Conservation (phyloP, 2,797 vertebrate genomes). For the Nasua narica region DNA sequence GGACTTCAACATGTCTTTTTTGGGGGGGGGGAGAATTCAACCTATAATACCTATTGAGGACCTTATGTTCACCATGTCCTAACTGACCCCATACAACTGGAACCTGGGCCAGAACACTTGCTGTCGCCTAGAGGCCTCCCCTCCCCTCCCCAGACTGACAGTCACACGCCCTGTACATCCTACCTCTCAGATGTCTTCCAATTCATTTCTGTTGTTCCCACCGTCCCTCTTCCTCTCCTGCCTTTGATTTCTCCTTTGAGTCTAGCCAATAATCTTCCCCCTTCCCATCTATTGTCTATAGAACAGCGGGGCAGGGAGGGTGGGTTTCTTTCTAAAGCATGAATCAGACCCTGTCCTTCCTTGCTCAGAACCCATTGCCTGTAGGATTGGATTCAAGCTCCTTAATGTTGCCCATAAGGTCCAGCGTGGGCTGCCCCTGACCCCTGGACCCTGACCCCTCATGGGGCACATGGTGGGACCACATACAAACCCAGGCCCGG, state of each 20-base stretch:
- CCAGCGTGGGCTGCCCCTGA: neutral
- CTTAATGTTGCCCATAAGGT: neutral
- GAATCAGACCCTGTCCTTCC: neutral
- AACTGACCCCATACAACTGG: neutral
- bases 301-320: accelerated
- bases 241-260: neutral
- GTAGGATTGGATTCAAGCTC: neutral
- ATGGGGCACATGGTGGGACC: neutral
- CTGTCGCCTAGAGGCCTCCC: neutral
- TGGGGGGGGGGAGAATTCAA: neutral
- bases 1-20: neutral
- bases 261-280: neutral
- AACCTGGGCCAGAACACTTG: neutral
- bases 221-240: neutral
- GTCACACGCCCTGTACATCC: neutral
- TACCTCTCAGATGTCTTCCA: neutral
- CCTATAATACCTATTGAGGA: neutral
- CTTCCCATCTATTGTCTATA: neutral
- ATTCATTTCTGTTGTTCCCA: neutral
- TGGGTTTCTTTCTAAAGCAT: neutral
- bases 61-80: neutral
- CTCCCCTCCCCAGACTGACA: neutral
- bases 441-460: neutral
- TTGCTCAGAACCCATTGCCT: neutral
- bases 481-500: neutral